Conservation (phyloP, 2,113 vertebrate genomes). For the Eretmochelys imbricata region DNA sequence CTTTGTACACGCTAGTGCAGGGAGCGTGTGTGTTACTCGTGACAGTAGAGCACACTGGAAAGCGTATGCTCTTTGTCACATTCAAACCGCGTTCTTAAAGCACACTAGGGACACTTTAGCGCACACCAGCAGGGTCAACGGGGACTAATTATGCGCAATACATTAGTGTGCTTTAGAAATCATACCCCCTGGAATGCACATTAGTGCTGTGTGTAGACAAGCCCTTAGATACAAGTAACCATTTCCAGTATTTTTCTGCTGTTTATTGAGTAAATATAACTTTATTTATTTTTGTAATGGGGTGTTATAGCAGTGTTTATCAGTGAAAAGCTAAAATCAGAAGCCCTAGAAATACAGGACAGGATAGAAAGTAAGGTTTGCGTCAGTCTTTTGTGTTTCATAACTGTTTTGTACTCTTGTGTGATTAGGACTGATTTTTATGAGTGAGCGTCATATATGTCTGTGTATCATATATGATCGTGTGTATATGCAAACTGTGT, state of each 20-base stretch:
- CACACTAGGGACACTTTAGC: neutral
- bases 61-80: neutral
- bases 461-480: neutral
- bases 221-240: neutral
- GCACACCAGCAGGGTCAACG: neutral
- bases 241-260: neutral
- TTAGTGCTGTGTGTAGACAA: neutral
- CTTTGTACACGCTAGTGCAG: neutral
- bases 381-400: neutral
- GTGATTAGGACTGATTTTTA: neutral
- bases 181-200: neutral
- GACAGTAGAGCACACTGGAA: too few species aligned
- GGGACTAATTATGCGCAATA: neutral
- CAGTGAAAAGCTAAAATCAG: neutral
- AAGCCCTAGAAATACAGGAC: neutral
- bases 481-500: neutral
- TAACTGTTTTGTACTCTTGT: neutral
- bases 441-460: neutral
- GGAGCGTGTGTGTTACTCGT: neutral
- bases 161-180: neutral
- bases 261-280: neutral
- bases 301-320: neutral
- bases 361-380: neutral
- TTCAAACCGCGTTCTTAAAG: neutral
- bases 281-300: neutral